Conservation (phyloP, 2,113 vertebrate genomes). For the Gyps fulvus region DNA sequence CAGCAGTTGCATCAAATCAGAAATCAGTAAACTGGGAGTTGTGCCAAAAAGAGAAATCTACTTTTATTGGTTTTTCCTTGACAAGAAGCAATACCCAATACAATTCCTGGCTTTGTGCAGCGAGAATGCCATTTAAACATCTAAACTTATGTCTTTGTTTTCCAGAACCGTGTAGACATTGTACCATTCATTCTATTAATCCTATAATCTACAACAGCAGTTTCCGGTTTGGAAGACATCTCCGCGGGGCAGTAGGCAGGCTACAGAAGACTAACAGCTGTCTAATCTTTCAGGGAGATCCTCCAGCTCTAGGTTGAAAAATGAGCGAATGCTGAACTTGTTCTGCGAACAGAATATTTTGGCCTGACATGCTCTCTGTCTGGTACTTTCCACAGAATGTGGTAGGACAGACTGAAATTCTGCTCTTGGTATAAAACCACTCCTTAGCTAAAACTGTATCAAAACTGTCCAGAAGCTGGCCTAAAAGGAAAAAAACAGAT, state of each 20-base stretch:
- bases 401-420: background rate
- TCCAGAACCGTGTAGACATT: background rate
- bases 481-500: background rate
- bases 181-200: background rate
- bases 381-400: background rate
- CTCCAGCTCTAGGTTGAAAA: background rate
- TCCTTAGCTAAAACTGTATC: background rate
- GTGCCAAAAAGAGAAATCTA: background rate
- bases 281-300: background rate
- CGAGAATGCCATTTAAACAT: background rate
- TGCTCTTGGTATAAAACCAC: background rate
- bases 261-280: background rate
- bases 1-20: background rate
- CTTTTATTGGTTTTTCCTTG: background rate
- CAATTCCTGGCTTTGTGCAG: background rate
- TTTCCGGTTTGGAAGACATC: background rate
- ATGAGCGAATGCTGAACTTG: background rate
- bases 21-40: background rate
- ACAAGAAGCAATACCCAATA: background rate
- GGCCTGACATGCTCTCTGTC: background rate
- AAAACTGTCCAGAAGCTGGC: background rate
- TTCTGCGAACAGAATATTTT: background rate
- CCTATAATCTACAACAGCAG: background rate
- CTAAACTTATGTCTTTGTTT: background rate
- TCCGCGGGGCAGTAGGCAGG: background rate